Percentiles rank a stretch among this genome's conserved stretches.
These are phyloP conservation scores for Heliothis peltigera DNA, from an alignment of 2,888 invertebrate genomes.

Conservation along the genomic window DNA sequence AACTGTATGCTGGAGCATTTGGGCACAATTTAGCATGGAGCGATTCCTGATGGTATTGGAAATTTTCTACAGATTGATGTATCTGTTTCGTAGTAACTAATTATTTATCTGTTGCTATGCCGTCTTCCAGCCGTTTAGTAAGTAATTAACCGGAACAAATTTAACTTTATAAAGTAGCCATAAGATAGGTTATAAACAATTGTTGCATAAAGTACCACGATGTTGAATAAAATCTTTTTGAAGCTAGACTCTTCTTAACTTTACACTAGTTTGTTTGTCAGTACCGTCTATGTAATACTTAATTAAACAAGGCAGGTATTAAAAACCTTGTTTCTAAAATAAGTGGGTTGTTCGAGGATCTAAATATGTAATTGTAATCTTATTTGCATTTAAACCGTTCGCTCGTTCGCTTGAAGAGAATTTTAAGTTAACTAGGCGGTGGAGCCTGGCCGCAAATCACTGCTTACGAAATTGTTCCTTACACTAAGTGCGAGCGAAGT, in stretches of 20 bases:
- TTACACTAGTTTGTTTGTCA: conserved; percentile 43
- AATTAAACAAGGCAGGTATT: conserved; percentile 71
- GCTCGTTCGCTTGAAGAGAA: conserved; percentile 64
- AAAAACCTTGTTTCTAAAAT: conserved; percentile 73
- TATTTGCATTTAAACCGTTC: conserved; percentile 79
- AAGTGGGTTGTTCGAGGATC: conserved; percentile 72
- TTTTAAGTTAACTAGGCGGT: conserved; percentile 64
- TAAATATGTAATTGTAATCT: conserved; percentile 80
- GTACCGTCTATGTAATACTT: conserved; percentile 64
- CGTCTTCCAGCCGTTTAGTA: too few relatives aligned
- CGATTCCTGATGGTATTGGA: too few relatives aligned
- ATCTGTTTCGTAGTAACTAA: too few relatives aligned
- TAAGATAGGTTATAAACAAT: too few relatives aligned
- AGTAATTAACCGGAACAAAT: too few relatives aligned
- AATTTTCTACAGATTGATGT: too few relatives aligned
- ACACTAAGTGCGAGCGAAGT: conserved; percentile 51
- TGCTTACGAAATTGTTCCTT: conserved; percentile 65
- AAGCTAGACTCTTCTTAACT: conserved; percentile 40
- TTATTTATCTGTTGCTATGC: too few relatives aligned
- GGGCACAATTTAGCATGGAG: too few relatives aligned
- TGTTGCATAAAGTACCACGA: too few relatives aligned
- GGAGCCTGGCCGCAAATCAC: conserved; percentile 58
- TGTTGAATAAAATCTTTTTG: not conserved
- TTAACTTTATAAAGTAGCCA: too few relatives aligned
- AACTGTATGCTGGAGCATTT: too few relatives aligned